phyloP scores from a whole-genome alignment of 1,140 invertebrate species.

The Chironomus striatipennis region DNA sequence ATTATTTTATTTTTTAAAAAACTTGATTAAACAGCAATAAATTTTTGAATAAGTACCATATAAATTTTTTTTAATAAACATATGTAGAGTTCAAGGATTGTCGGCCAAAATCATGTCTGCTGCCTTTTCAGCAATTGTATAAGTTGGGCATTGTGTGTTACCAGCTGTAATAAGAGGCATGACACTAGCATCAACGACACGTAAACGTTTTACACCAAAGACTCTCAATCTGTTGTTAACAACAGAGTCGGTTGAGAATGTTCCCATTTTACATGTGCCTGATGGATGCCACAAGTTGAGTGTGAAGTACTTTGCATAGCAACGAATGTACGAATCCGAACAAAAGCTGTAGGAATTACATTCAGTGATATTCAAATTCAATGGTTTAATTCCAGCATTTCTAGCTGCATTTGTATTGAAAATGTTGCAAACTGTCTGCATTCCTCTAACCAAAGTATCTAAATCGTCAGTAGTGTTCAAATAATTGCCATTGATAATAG shows the following conservation, averaged over 20 bases:
- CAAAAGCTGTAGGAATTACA: neutral
- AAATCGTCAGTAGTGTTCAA: constrained; percentile 46
- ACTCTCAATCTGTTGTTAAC: constrained; percentile 64
- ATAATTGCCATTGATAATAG: constrained; percentile 64
- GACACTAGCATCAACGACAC: constrained; percentile 67
- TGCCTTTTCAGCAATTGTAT: constrained; percentile 82
- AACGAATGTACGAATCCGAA: neutral
- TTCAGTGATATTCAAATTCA: neutral
- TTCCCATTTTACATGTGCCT: constrained; percentile 82
- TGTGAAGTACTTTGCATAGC: neutral
- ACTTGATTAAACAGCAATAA: no score
- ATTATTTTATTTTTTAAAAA: no score
- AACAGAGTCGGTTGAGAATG: constrained; percentile 56
- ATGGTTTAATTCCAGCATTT: neutral
- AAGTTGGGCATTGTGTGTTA: constrained; percentile 62
- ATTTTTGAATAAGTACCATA: no score
- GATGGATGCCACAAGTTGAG: constrained; percentile 51
- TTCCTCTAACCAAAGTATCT: constrained; percentile 30
- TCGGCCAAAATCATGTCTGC: constrained; percentile 65
- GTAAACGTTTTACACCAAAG: constrained; percentile 54
- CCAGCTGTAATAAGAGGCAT: constrained; percentile 61
- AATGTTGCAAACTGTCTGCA: neutral
- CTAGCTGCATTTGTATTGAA: neutral
- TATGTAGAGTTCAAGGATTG: neutral
- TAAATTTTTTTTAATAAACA: no score